These are phyloP conservation scores for Linnaemya vulpina DNA, from an alignment of 2,888 invertebrate genomes.

Conservation along the genomic window DNA sequence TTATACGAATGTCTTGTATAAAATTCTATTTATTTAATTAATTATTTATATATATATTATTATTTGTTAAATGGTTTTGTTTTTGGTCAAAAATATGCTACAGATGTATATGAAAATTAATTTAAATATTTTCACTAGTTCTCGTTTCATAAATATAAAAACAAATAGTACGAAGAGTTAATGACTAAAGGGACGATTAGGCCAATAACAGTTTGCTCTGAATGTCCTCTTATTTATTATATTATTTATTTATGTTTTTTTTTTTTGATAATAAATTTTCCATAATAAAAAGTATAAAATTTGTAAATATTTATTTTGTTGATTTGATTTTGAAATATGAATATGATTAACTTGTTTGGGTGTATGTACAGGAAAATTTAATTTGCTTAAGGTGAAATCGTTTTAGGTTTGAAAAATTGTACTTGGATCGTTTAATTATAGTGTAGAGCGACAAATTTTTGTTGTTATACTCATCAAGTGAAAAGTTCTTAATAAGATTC, in stretches of 20 bases:
- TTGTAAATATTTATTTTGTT: slow-evolving; percentile 63
- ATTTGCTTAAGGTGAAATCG: slow-evolving; percentile 58
- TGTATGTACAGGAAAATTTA: slow-evolving; percentile 66
- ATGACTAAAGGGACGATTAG: slow-evolving; percentile 36
- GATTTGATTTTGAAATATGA: slow-evolving; percentile 38
- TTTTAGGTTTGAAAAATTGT: slow-evolving; percentile 60
- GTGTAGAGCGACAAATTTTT: slow-evolving; percentile 32
- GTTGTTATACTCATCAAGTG: slow-evolving; percentile 32
- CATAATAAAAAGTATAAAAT: slow-evolving; percentile 67
- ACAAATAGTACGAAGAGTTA: slow-evolving; percentile 35
- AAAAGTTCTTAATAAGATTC: slow-evolving; percentile 3
- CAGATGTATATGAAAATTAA: slow-evolving; percentile 54
- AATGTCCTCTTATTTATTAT: background rate
- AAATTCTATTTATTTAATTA: slow-evolving; percentile 44
- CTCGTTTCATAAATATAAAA: slow-evolving; percentile 40
- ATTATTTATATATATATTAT: too few relatives aligned
- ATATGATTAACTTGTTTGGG: slow-evolving; percentile 24
- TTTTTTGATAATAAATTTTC: slow-evolving; percentile 20
- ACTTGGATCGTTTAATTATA: slow-evolving; percentile 61
- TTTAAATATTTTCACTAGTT: slow-evolving; percentile 25
- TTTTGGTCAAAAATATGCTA: slow-evolving; percentile 66
- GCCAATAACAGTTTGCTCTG: slow-evolving; percentile 26
- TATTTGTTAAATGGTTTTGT: slow-evolving; percentile 9
- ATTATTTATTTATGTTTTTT: background rate
- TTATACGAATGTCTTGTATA: slow-evolving; percentile 56